Percentiles rank a stretch among this genome's conserved stretches.
phyloP scores from a whole-genome alignment of 2,113 vertebrate species.

The Genyomyrus donnyi region DNA sequence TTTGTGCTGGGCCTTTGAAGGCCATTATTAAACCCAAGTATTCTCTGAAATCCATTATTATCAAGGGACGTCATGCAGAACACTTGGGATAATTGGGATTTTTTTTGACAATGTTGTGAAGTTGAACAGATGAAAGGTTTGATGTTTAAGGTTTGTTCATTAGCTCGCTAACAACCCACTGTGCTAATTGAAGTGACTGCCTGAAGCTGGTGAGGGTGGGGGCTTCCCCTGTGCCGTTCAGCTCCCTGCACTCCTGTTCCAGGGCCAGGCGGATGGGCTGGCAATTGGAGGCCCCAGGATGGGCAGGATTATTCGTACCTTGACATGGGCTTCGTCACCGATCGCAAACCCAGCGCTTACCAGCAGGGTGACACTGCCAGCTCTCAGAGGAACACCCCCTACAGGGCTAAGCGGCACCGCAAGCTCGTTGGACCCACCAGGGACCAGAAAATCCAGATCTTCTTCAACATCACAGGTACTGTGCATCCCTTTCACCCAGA shows the following conservation, averaged over 20 bases:
- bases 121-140: background rate
- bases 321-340: slow-evolving; percentile 68
- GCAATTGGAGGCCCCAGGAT: slow-evolving; percentile 62
- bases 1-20: background rate
- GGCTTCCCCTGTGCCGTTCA: background rate
- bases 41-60: background rate
- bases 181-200: background rate
- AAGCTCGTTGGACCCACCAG: slow-evolving; percentile 60
- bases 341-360: slow-evolving; percentile 45
- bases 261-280: slow-evolving; percentile 85
- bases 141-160: background rate
- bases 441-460: slow-evolving; percentile 92
- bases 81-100: background rate
- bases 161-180: background rate
- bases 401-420: slow-evolving; percentile 72
- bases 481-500: slow-evolving; percentile 12
- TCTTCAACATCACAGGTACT: slow-evolving; percentile 94
- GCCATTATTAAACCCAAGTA: background rate
- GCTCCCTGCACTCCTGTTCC: slow-evolving; percentile 17
- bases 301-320: slow-evolving; percentile 85
- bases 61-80: background rate
- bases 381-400: slow-evolving; percentile 37
- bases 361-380: slow-evolving; percentile 39
- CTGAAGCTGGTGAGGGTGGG: background rate
- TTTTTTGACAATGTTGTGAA: background rate